Evolutionary conservation across 2,113 vertebrate species (phyloP), one percentile per base, ranked within the genome.

Genomic region (Psettodes erumei): DNA sequence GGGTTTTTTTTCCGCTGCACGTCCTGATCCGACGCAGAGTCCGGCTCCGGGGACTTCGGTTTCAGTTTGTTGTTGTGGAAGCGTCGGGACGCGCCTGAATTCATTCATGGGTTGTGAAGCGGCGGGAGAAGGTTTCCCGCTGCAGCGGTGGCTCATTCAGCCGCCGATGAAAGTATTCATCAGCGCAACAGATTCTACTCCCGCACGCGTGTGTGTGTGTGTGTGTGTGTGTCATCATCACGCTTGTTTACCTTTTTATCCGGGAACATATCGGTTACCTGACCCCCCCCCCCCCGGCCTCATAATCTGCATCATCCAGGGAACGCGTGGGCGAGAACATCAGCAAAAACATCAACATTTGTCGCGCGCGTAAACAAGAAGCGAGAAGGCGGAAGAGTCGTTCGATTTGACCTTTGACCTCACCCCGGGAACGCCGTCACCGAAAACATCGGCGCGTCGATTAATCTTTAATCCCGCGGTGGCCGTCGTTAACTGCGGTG

Each of bases 261-360:
- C 66, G 74, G 80, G 91, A 86, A 91, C 92, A 91, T 93, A 88
- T 88, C 56, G 47, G 90, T 91, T 93, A 95, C 93, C 92, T 93
- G 92, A 94, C 80, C 90, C 81, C 33, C 5, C 21, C 60, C 63
- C 80, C 90, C 81, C 33, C 5, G 25, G 62, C 63, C 55, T 82
- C 74, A 86, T 89, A 80, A 88, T 90, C 89, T 86, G 87, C 90
- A 88, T n/a, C n/a, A n/a, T 86, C 71, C 77, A 88, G 85, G 72
- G 78, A 81, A 90, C 75, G 43, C 54, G 88, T 77, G 71, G 76
- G 74, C 66, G 87, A 77, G 63, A 56, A 89, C 85, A 67, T 79
- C 79, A 79, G 77, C 85, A 85, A 90, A 93, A 94, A 94, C 92
- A 93, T 93, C 90, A 88, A 85, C 86, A 61, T 85, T 75, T n/a